Percentiles rank a stretch among this genome's conserved stretches.
Conservation (phyloP, 2,797 vertebrate species). For the Nyctalus aviator region DNA sequence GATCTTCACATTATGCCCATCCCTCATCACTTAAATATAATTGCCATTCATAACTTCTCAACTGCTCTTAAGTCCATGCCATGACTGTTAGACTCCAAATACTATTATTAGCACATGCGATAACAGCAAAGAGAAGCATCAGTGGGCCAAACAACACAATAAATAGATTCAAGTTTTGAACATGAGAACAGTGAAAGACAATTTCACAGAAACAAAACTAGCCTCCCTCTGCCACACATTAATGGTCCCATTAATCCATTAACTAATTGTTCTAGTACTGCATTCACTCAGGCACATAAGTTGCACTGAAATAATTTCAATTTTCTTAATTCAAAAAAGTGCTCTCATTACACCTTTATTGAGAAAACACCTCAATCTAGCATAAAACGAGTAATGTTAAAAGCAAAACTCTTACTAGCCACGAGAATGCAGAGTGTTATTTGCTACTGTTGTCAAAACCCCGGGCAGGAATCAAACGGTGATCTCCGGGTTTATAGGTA, state of each 20-base stretch:
- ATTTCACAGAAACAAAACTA: constrained; percentile 38
- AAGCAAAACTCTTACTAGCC: not conserved
- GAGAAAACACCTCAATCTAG: not conserved
- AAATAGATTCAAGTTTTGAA: constrained; percentile 44
- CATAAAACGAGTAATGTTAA: constrained; percentile 3
- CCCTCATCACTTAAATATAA: not conserved
- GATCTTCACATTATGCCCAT: not conserved
- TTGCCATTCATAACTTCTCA: too few relatives aligned
- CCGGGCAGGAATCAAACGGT: too few relatives aligned
- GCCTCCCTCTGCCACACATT: constrained; percentile 1
- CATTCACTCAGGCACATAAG: not conserved
- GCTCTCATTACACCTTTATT: not conserved
- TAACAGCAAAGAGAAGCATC: constrained; percentile 49
- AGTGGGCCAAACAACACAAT: not conserved
- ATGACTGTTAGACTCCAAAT: not conserved
- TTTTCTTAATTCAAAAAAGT: constrained; percentile 9
- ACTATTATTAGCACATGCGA: constrained; percentile 27
- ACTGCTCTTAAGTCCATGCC: not conserved
- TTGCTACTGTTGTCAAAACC: constrained; percentile 7
- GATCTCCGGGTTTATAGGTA: too few relatives aligned
- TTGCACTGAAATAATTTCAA: constrained; percentile 26
- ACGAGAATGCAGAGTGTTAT: not conserved
- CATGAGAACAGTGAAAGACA: not conserved
- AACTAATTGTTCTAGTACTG: constrained; percentile 33
- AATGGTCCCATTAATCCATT: not conserved